Evolutionary conservation across 2,113 vertebrate species (phyloP), one percentile per base, ranked within the genome.

Genomic region (Sinocyclocheilus anshuiensis): DNA sequence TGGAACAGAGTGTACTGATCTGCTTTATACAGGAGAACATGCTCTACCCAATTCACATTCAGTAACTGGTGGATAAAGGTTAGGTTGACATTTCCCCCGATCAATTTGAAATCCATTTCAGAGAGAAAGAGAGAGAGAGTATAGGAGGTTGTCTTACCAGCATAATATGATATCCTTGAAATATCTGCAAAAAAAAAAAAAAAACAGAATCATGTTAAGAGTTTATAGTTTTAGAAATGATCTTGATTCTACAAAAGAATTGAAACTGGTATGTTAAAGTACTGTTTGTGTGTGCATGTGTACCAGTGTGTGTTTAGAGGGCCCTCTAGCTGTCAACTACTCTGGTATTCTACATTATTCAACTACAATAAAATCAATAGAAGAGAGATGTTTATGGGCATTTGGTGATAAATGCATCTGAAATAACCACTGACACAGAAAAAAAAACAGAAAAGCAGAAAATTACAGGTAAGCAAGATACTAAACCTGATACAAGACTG

Each of bases 131-230:
- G 48, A 55, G 55, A 29, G 55, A 79, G 15, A 76, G 26, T 59
- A 55, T 84, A 48, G 67, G 10, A 65, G 39, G 24, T 83, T 63
- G 33, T 92, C 96, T 96, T 93, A 97, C 97, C 96, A 93, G 94
- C 79, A 88, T 95, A 95, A 93, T 95, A 94, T 71, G 94, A 92
- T 94, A 95, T 95, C 90, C 95, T 95, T 90, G 95, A 95, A 96
- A 97, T 96, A 95, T 94, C 97, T 98, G 95, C 1, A 29, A 33
- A 33, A 33, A 33, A 33, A 95, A 95, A 42, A 90, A 90, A 91
- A 92, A 77, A 88, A 59, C 39, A n/a, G 29, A 87, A 67, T 26
- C 12, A 22, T 20, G 69, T 84, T 24, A 74, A 74, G 33, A 82
- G 20, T 79, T 11, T 26, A 36, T 3, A 59, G 72, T 72, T 55